Percentiles rank a stretch among this genome's conserved stretches.
phyloP scores from a whole-genome alignment of 2,113 vertebrate genomes.

The Sapayoa aenigma region DNA sequence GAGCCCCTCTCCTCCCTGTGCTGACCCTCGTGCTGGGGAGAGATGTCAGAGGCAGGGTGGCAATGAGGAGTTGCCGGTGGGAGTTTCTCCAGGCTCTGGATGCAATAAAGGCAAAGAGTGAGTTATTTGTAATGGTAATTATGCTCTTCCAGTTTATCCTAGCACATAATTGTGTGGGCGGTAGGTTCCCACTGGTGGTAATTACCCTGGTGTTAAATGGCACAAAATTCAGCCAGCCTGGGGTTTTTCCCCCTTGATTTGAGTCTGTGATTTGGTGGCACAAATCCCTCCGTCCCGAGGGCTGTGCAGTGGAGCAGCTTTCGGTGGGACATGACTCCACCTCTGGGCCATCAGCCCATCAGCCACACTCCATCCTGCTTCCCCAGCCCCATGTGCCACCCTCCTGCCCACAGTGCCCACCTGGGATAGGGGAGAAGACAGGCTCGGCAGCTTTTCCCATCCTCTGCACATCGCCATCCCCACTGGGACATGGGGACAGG shows the following conservation, averaged over 20 bases:
- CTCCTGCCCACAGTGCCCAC: neutral
- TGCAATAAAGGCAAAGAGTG: conserved; percentile 41
- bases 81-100: conserved; percentile 18
- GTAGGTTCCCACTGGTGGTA: conserved; percentile 60
- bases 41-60: neutral
- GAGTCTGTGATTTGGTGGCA: neutral
- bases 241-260: neutral
- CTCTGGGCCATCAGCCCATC: fast-evolving
- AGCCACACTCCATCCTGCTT: neutral
- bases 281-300: neutral
- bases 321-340: neutral
- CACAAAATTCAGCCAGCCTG: conserved; percentile 40
- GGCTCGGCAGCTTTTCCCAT: fast-evolving
- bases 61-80: neutral
- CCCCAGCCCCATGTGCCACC: neutral
- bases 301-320: neutral
- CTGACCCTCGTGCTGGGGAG: neutral
- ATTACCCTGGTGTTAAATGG: conserved; percentile 62
- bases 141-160: conserved; percentile 57
- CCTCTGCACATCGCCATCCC: neutral
- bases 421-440: neutral
- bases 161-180: conserved; percentile 56
- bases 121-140: conserved; percentile 66
- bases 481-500: fast-evolving
- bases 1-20: neutral